Base-by-base conservation (phyloP, 2,797 vertebrate species). In the Chaenodraco wilsoni region DNA sequence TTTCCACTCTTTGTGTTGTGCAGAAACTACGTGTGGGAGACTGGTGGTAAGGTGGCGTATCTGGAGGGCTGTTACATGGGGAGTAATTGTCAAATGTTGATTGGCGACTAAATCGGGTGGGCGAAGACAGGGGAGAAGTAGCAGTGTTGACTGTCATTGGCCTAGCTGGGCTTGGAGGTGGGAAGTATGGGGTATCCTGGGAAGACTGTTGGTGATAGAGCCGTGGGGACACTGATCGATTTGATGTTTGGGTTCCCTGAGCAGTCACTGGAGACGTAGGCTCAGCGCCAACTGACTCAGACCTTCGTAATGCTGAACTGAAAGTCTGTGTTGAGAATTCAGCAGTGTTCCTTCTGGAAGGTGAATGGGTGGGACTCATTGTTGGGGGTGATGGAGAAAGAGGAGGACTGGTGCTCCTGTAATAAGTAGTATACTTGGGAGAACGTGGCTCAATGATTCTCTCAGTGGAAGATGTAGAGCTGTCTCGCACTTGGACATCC, bases 321-420 rank as follows among this genome's bases (percentile, higher is more conserved):
- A 96, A 96, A 0, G 96, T 98, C 85, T 99, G 97, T 0, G 96
- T 97, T 51, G 98, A 99, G 89, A 98, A 96, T 84, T 99, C 98
- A 6, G 94, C 95, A 0, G 97, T 98, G 58, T 90, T 88, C 77
- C 93, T 92, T 87, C 94, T 96, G 41, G 94, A 93, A 27, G 92
- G 90, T 21, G 94, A 95, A 81, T 70, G 93, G 0, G 92, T 95
- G 21, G 97, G 96, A 86, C 96, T 98, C 84, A 98, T 95, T 0
- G 95, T 94, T 59, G 97, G 96, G 65, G 97, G 96, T 9, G 93
- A 93, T 23, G 97, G 98, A 2, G 97, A 99, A 66, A 98, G 95
- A 0, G 97, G 96, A 61, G 97, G 96, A 86, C 97, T 99, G 50
- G 96, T 94, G 75, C 95, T 95, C 80, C 95, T 93, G 82, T 96